Evolutionary conservation across 2,113 vertebrate species (phyloP), one percentile per base, ranked within the genome.

Genomic region (Zosterops pallidus): DNA sequence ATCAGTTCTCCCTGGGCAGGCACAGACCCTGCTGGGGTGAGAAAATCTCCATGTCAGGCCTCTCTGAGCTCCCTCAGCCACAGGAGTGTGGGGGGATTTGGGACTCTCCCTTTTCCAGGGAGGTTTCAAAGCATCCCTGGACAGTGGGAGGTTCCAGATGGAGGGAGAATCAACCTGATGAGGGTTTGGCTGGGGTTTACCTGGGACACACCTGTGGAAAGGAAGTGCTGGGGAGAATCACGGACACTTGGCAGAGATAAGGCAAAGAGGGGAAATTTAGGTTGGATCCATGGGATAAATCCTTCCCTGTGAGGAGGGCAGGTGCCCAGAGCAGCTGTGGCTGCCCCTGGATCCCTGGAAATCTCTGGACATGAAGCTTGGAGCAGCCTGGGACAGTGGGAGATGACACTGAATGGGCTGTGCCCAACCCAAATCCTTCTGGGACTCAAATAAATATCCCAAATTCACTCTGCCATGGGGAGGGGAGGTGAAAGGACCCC

Each of bases 301-400:
- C 2, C 7, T 9, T 26, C 6, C 12, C 26, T 50, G 44, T 1
- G 37, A 67, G 25, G 12, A 39, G 39, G 29, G 4, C 0, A 56
- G 64, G 12, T n/a, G 55, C 33, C 39, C 46, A 53, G 39, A 33
- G 53, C 0, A 70, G 84, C 62, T 50, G 39, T 39, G 39, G 39
- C 39, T 39, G 39, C 39, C 39, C 39, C 39, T 39, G 39, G 39
- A 39, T 39, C 39, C 39, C 39, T 39, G 39, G 39, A 39, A 39
- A 39, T 39, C 39, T 39, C 39, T 39, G 39, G 39, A 39, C 11
- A 12, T 39, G 11, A 12, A 12, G 39, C 39, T 39, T 39, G 39
- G 39, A 39, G 39, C 39, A 39, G 39, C 39, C 39, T 39, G 39
- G 39, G 39, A 39, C 39, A 12, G 39, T 39, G 39, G 12, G 39